A percentile compares a stretch with the other conserved stretches of the same genome.
Evolutionary conservation across 2,888 invertebrate species (phyloP).

Genomic region (Tanypteryx hageni): DNA sequence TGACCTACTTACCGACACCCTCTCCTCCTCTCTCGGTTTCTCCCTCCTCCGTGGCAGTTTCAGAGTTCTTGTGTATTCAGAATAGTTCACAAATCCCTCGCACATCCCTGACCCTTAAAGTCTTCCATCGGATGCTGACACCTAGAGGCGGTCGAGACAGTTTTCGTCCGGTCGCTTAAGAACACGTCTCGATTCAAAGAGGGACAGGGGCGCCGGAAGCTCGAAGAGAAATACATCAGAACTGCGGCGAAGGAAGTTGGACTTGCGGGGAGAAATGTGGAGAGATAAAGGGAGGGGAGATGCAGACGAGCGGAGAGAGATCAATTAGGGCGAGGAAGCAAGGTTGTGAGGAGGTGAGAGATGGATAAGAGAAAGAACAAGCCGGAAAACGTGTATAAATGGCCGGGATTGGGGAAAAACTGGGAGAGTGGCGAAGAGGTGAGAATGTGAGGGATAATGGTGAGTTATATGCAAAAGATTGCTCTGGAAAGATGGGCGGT

Average conservation of each 20-base stretch:
- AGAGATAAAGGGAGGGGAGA: background rate
- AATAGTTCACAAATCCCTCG: constrained; percentile 11
- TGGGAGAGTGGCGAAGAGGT: background rate
- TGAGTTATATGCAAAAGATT: background rate
- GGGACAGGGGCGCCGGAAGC: background rate
- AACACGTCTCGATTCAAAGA: background rate
- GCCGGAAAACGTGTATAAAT: background rate
- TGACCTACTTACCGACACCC: background rate
- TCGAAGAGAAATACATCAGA: background rate
- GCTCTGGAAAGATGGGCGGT: background rate
- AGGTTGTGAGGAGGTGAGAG: background rate
- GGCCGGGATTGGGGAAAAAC: background rate
- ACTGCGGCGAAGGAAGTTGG: too few relatives aligned
- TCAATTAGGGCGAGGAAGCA: background rate
- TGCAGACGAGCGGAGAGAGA: background rate
- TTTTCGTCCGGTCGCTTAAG: background rate
- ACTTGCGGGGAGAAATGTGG: background rate
- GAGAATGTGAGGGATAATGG: background rate
- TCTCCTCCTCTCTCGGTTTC: background rate
- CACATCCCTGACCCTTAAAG: background rate
- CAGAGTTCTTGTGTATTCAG: background rate
- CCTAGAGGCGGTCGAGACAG: background rate
- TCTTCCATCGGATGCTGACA: background rate
- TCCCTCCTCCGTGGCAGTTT: background rate
- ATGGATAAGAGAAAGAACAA: background rate